Evolutionary conservation across 1,140 invertebrate genomes (phyloP).

Genomic region (Drosophila melanica): DNA sequence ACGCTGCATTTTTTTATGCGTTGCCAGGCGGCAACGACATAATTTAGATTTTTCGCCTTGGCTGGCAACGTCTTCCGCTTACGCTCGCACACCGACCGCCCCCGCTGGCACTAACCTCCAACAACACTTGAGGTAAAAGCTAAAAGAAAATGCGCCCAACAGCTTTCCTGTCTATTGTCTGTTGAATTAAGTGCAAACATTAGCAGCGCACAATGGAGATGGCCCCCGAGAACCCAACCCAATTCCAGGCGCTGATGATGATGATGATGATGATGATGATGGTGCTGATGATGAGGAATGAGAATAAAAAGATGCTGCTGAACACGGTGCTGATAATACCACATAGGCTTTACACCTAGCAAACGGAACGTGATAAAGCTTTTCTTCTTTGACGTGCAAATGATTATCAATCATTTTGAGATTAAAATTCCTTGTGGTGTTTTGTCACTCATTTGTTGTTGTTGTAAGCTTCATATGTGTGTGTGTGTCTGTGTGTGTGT

Average conservation of each 20-base stretch:
- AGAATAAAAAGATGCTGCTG: slow-evolving; percentile 53
- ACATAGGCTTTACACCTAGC: slow-evolving; percentile 73
- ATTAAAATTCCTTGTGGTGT: slow-evolving; percentile 83
- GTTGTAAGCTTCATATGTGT: slow-evolving; percentile 7
- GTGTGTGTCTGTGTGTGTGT: neutral
- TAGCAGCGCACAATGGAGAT: slow-evolving; percentile 67
- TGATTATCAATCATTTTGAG: slow-evolving; percentile 83
- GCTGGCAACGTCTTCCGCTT: slow-evolving; percentile 20
- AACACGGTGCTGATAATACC: slow-evolving; percentile 62
- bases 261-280: slow-evolving; percentile 33
- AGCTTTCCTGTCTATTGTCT: slow-evolving; percentile 64
- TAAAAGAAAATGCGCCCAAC: slow-evolving; percentile 62
- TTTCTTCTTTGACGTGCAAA: slow-evolving; percentile 56
- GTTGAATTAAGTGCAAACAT: slow-evolving; percentile 83
- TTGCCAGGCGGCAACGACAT: slow-evolving; percentile 71
- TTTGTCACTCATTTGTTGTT: slow-evolving; percentile 74
- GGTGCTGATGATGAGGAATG: slow-evolving; percentile 34
- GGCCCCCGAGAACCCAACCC: slow-evolving; percentile 15
- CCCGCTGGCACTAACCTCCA: neutral
- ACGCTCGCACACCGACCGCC: slow-evolving; percentile 2
- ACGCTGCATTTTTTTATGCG: slow-evolving; percentile 72
- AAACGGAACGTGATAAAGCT: slow-evolving; percentile 80
- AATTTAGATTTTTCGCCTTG: slow-evolving; percentile 75
- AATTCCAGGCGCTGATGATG: slow-evolving; percentile 19
- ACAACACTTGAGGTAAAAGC: slow-evolving; percentile 41